These are phyloP conservation scores for Dioctria rufipes DNA, from an alignment of 2,888 invertebrate species.

Conservation along the genomic window DNA sequence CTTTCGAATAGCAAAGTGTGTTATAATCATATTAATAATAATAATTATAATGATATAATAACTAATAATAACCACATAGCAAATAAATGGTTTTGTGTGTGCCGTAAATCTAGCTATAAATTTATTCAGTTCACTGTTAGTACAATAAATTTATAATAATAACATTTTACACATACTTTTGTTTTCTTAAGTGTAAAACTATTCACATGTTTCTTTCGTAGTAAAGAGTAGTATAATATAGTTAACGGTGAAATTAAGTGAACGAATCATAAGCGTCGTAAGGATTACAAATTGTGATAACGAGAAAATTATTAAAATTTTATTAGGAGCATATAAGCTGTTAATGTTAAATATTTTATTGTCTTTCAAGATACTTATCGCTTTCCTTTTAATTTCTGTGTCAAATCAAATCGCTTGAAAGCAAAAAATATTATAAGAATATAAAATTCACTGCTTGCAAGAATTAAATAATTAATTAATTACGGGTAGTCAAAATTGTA, in stretches of 20 bases:
- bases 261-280: neutral
- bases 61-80: neutral
- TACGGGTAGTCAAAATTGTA: too few relatives aligned
- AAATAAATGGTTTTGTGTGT: neutral
- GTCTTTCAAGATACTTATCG: conserved; percentile 19
- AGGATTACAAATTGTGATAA: neutral
- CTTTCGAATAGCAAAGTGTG: conserved; percentile 22
- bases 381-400: neutral
- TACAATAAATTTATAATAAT: conserved; percentile 43
- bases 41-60: conserved; percentile 13
- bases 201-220: conserved; percentile 22
- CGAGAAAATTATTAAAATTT: too few relatives aligned
- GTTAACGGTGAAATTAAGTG: neutral
- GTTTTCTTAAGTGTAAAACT: conserved; percentile 32
- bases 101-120: conserved; percentile 8
- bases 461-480: too few relatives aligned
- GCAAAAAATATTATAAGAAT: too few relatives aligned
- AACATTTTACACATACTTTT: conserved; percentile 21
- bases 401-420: too few relatives aligned
- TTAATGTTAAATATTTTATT: conserved; percentile 25
- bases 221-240: conserved; percentile 4
- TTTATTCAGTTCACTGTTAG: conserved; percentile 47
- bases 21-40: conserved; percentile 12
- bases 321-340: too few relatives aligned
- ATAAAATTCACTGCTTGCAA: too few relatives aligned